A percentile compares a stretch with the other conserved stretches of the same genome.
Evolutionary conservation across 2,888 invertebrate species (phyloP).

Genomic region (Stictocephala bisonia): DNA sequence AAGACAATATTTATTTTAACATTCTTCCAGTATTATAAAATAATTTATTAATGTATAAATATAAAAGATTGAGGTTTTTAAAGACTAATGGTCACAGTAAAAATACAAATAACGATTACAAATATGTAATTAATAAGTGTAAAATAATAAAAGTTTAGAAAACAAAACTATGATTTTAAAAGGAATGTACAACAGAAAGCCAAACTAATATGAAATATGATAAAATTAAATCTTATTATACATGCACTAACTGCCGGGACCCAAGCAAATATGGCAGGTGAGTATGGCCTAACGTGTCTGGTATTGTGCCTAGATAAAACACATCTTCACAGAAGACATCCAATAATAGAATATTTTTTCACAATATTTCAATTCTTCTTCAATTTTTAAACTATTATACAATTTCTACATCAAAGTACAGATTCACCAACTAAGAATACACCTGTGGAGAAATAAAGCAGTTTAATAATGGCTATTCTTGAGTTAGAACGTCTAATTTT

Average conservation of each 20-base stretch:
- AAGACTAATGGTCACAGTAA: too few relatives aligned
- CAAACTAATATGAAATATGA: neutral
- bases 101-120: too few relatives aligned
- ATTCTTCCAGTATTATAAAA: too few relatives aligned
- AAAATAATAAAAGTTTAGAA: too few relatives aligned
- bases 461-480: too few relatives aligned
- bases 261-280: constrained; percentile 41
- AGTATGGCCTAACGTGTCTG: constrained; percentile 1
- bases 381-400: constrained; percentile 25
- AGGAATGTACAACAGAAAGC: too few relatives aligned
- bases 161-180: too few relatives aligned
- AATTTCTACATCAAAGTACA: constrained; percentile 41
- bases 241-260: constrained; percentile 27
- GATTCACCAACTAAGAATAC: constrained; percentile 37
- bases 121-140: too few relatives aligned
- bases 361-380: constrained; percentile 42
- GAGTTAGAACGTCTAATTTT: too few relatives aligned
- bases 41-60: too few relatives aligned
- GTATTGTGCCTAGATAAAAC: constrained; percentile 3
- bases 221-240: neutral
- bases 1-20: too few relatives aligned
- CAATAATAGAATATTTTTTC: constrained; percentile 38
- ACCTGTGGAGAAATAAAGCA: constrained; percentile 1
- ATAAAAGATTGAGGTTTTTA: too few relatives aligned
- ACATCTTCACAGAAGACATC: constrained; percentile 47